Conservation (phyloP, 2,797 vertebrate species). For the Myotis daubentonii region DNA sequence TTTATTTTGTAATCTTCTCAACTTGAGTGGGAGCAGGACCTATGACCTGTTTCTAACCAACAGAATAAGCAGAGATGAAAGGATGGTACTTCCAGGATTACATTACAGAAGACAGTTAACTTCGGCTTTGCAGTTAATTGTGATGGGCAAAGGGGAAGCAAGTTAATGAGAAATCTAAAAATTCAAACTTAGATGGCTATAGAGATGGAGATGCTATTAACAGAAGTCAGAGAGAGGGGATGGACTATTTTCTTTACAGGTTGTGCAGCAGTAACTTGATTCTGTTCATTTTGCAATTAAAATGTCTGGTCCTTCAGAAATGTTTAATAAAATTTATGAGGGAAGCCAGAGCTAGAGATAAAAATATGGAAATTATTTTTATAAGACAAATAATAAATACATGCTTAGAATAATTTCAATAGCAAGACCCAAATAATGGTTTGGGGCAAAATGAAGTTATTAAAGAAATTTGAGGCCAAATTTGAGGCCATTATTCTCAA, state of each 20-base stretch:
- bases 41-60: neutral
- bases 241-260: neutral
- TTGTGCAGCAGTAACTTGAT: neutral
- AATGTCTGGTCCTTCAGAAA: constrained; percentile 6
- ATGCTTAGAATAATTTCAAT: neutral
- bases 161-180: neutral
- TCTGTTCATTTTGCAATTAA: neutral
- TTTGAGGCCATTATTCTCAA: neutral
- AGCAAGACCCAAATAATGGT: neutral
- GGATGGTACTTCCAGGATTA: neutral
- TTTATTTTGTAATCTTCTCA: neutral
- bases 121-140: neutral
- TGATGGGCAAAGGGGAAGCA: neutral
- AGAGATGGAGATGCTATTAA: neutral
- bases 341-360: neutral
- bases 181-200: neutral
- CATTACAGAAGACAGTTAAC: neutral
- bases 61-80: neutral
- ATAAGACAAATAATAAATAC: neutral
- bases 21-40: neutral
- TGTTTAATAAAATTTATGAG: neutral
- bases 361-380: neutral
- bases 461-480: neutral
- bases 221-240: neutral
- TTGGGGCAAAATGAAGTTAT: neutral